These are phyloP conservation scores for Synanthedon andrenaeformis DNA, from an alignment of 2,888 invertebrate species.

Conservation along the genomic window DNA sequence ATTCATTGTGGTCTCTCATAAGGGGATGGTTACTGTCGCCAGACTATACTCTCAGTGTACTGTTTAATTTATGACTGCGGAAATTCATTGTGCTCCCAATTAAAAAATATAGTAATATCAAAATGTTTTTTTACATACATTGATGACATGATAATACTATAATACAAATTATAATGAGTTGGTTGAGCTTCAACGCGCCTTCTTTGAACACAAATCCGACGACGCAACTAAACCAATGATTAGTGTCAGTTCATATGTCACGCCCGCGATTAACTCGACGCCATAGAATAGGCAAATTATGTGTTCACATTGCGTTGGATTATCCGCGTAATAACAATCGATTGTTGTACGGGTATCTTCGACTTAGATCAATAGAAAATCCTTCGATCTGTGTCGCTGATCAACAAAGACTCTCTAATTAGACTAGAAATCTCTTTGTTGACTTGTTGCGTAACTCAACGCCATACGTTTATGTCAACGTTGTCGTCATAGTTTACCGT, in stretches of 20 bases:
- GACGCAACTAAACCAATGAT: constrained; percentile 28
- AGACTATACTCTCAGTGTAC: too few relatives aligned
- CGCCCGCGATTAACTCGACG: constrained; percentile 14
- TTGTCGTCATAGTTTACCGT: constrained; percentile 10
- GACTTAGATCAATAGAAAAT: not conserved
- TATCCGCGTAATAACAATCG: constrained; percentile 25
- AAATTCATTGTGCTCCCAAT: too few relatives aligned
- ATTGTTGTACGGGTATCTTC: constrained; percentile 19
- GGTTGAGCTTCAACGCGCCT: too few relatives aligned
- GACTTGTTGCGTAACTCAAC: constrained; percentile 50
- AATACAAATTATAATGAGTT: too few relatives aligned
- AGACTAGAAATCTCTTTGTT: constrained; percentile 20
- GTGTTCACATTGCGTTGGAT: constrained; percentile 16
- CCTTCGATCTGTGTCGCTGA: not conserved
- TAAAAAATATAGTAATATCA: too few relatives aligned
- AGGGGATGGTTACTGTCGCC: too few relatives aligned
- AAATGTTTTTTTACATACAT: too few relatives aligned
- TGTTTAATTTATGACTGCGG: too few relatives aligned
- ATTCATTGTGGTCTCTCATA: too few relatives aligned
- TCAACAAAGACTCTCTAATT: not conserved
- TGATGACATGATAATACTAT: too few relatives aligned
- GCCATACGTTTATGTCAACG: constrained; percentile 32
- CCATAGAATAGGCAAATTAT: constrained; percentile 13
- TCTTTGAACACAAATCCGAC: constrained; percentile 13
- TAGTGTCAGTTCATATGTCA: constrained; percentile 35